These are phyloP conservation scores for Drosophila kuntzei DNA, from an alignment of 2,888 invertebrate species.

Conservation along the genomic window DNA sequence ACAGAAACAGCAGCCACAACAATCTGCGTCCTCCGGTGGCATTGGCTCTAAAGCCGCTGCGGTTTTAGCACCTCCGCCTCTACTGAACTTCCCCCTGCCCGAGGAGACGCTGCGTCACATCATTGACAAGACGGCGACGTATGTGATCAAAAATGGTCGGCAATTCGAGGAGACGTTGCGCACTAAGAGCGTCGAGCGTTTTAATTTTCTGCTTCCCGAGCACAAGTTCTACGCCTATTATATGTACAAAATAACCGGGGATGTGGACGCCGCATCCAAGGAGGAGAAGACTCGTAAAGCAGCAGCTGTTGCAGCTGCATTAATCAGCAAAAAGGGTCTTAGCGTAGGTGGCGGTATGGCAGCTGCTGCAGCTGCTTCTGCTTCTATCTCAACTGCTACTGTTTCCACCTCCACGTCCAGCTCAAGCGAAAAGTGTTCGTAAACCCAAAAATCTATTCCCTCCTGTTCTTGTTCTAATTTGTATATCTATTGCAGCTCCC, in stretches of 20 bases:
- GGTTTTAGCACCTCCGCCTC: slow-evolving; percentile 47
- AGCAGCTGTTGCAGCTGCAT: slow-evolving; percentile 81
- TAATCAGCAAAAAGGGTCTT: slow-evolving; percentile 78
- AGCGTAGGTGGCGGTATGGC: slow-evolving; percentile 39
- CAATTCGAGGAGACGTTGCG: slow-evolving; percentile 96
- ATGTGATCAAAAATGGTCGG: slow-evolving; percentile 97
- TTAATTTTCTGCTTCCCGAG: slow-evolving; percentile 92
- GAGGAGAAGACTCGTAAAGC: slow-evolving; percentile 83
- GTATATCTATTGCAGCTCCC: slow-evolving; percentile 86
- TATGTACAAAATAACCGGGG: slow-evolving; percentile 87
- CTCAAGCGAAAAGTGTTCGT: slow-evolving; percentile 51
- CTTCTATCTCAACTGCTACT: slow-evolving; percentile 11
- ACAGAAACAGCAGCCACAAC: slow-evolving; percentile 7
- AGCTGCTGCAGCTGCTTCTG: slow-evolving; percentile 28
- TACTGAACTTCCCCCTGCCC: slow-evolving; percentile 87
- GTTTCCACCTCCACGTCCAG: slow-evolving; percentile 1
- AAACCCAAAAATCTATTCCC: background rate
- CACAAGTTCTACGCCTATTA: slow-evolving; percentile 94
- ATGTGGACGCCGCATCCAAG: slow-evolving; percentile 82
- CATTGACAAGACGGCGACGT: slow-evolving; percentile 98
- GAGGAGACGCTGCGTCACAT: slow-evolving; percentile 93
- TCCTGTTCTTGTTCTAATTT: background rate
- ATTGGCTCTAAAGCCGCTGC: slow-evolving; percentile 7
- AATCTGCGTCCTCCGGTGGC: background rate
- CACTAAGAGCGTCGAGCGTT: slow-evolving; percentile 93